Percentiles rank a stretch among this genome's conserved stretches.
phyloP scores from a whole-genome alignment of 2,888 invertebrate species.

The Leucophenga montana region DNA sequence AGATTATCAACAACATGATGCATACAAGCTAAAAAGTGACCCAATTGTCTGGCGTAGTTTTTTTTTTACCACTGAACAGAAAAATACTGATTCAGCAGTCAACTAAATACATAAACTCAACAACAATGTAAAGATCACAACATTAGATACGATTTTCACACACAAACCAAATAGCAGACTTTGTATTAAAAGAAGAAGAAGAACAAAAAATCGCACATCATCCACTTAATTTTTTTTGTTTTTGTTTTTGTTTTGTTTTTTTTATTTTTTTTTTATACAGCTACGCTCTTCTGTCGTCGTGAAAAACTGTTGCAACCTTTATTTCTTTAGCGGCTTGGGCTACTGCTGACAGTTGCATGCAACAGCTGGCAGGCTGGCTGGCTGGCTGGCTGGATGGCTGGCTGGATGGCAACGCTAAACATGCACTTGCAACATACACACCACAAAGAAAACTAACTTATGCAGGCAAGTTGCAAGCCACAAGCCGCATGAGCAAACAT shows the following conservation, averaged over 20 bases:
- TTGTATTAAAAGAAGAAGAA: not conserved
- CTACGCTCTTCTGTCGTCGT: no score
- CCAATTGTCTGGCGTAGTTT: not conserved
- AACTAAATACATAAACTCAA: not conserved
- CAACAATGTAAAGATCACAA: constrained; percentile 23
- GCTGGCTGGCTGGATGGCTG: not conserved
- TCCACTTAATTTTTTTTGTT: constrained; percentile 18
- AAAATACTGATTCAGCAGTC: not conserved
- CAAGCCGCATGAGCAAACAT: constrained; percentile 36
- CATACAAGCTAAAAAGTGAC: not conserved
- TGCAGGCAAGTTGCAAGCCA: constrained; percentile 39
- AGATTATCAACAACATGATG: not conserved
- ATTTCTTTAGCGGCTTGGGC: not conserved
- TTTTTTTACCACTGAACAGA: no score
- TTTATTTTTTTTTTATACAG: no score
- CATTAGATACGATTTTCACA: constrained; percentile 21
- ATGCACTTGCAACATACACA: constrained; percentile 22
- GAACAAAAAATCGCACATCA: constrained; percentile 12
- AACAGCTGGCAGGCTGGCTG: constrained; percentile 16
- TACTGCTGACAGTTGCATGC: constrained; percentile 26
- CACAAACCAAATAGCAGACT: constrained; percentile 8
- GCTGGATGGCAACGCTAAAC: not conserved
- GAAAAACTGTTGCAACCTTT: constrained; percentile 24
- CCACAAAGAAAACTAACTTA: not conserved
- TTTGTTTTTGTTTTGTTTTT: no score